Evolutionary conservation across 2,113 vertebrate species (phyloP).

Genomic region (Calonectris borealis): DNA sequence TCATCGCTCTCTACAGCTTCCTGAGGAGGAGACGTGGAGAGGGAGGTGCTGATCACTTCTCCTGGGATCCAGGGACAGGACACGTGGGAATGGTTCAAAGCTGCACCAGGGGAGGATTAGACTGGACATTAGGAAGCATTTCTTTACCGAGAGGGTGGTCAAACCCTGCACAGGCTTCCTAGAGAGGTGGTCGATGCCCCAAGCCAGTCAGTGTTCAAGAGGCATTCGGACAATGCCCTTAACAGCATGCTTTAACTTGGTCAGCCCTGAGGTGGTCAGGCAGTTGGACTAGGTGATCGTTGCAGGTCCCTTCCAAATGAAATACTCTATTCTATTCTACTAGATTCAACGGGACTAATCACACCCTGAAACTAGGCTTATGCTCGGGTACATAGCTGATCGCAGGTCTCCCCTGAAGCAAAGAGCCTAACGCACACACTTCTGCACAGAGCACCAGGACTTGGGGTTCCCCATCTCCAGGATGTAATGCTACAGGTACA

Average conservation of each 20-base stretch:
- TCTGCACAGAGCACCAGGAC: not conserved
- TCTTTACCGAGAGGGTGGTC: not conserved
- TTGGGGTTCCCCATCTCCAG: rapidly evolving
- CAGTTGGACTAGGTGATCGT: not conserved
- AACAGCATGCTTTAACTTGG: not conserved
- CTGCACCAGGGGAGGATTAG: no score
- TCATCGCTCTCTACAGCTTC: no score
- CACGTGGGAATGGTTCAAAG: no score
- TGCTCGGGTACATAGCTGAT: not conserved
- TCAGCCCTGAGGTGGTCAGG: not conserved
- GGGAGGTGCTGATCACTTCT: no score
- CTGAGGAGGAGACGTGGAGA: no score
- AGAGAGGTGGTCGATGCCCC: not conserved
- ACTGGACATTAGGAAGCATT: not conserved
- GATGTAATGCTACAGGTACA: no score
- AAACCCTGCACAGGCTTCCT: not conserved
- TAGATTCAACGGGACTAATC: not conserved
- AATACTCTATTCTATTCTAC: not conserved
- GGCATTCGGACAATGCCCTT: not conserved
- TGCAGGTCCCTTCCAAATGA: not conserved
- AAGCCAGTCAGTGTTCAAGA: not conserved
- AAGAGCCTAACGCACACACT: not conserved
- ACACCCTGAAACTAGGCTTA: not conserved
- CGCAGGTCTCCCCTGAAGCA: not conserved
- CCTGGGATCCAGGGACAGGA: no score